phyloP scores from a whole-genome alignment of 2,888 invertebrate genomes.

The Thereva nobilitata region DNA sequence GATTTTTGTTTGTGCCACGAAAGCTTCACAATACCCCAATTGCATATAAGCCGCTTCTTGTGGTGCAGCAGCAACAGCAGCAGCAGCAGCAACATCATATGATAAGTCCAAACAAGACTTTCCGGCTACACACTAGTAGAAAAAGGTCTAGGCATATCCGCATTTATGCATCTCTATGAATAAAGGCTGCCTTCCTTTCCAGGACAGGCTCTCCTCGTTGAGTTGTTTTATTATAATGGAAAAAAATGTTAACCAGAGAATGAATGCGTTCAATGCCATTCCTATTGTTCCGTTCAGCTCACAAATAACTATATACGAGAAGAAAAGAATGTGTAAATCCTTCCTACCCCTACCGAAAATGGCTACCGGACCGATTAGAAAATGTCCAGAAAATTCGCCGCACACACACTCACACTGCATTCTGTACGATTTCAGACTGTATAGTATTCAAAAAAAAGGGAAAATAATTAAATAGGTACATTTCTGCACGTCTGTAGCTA shows the following conservation, averaged over 20 bases:
- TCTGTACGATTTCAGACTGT: too few relatives aligned
- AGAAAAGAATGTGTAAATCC: slow-evolving; percentile 19
- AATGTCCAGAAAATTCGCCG: too few relatives aligned
- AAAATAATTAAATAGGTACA: neutral
- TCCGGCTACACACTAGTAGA: slow-evolving; percentile 26
- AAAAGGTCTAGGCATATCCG: slow-evolving; percentile 29
- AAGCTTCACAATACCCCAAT: slow-evolving; percentile 29
- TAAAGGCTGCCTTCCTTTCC: slow-evolving; percentile 30
- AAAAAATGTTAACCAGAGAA: slow-evolving; percentile 25
- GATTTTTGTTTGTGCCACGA: slow-evolving; percentile 30
- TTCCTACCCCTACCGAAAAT: slow-evolving; percentile 2
- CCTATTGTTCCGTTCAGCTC: slow-evolving; percentile 22
- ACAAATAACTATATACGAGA: slow-evolving; percentile 26
- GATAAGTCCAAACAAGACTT: slow-evolving; percentile 17
- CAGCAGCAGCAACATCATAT: neutral
- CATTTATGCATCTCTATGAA: slow-evolving; percentile 23
- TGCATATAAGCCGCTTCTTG: slow-evolving; percentile 20
- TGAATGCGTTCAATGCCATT: slow-evolving; percentile 32
- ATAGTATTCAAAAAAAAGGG: neutral
- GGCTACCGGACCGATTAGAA: too few relatives aligned
- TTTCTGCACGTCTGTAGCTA: slow-evolving; percentile 20
- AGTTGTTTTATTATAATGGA: slow-evolving; percentile 19
- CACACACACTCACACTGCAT: too few relatives aligned
- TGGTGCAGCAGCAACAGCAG: neutral
- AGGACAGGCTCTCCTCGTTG: slow-evolving; percentile 1